Conservation (phyloP, 1,140 invertebrate genomes). For the Aphis gossypii region DNA sequence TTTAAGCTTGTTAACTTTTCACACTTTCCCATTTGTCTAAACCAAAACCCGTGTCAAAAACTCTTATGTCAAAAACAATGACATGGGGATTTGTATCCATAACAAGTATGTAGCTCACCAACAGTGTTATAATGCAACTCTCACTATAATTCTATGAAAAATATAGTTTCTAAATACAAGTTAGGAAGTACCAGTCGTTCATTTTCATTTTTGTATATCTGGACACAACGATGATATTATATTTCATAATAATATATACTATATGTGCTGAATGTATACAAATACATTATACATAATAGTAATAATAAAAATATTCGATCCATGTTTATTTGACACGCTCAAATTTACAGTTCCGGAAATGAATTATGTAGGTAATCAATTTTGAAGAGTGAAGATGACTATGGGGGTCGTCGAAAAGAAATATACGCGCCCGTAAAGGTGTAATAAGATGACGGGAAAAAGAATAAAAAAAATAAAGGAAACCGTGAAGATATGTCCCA, state of each 20-base stretch:
- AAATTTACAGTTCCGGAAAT: neutral
- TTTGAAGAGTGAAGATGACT: neutral
- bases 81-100: neutral
- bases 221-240: too few species aligned
- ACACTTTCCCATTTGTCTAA: neutral
- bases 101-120: neutral
- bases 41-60: neutral
- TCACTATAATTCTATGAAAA: too few species aligned
- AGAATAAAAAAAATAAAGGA: constrained; percentile 29
- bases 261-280: neutral
- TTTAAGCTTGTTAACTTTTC: too few species aligned
- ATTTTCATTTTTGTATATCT: too few species aligned
- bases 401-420: neutral
- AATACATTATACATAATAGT: neutral
- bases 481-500: constrained; percentile 40
- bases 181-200: too few species aligned
- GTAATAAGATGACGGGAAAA: neutral
- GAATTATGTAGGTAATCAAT: constrained; percentile 32
- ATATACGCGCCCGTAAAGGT: neutral
- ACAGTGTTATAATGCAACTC: too few species aligned
- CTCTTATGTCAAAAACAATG: neutral
- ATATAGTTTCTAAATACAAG: too few species aligned
- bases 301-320: neutral
- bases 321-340: neutral
- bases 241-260: neutral